phyloP scores from a whole-genome alignment of 2,113 vertebrate genomes.

The Martes martes region DNA sequence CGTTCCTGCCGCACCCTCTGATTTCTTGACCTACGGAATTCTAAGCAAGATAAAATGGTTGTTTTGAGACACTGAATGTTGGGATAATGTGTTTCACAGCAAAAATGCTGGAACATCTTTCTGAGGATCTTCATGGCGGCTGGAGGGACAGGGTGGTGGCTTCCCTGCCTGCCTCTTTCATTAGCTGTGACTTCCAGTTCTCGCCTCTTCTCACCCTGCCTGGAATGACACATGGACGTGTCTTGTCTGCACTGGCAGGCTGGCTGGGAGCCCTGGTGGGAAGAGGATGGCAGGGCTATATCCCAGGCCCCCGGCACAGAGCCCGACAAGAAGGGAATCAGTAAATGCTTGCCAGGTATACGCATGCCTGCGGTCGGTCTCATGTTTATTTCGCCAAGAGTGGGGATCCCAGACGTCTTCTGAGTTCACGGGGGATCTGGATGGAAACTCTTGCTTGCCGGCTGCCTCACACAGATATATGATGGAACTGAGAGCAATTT shows the following conservation, averaged over 20 bases:
- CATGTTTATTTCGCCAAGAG: background rate
- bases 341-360: background rate
- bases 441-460: background rate
- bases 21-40: background rate
- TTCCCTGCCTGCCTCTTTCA: background rate
- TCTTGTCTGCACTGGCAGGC: background rate
- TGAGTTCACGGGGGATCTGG: background rate
- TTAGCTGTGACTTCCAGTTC: background rate
- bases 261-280: background rate
- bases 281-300: background rate
- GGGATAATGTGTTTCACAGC: background rate
- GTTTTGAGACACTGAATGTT: background rate
- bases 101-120: background rate
- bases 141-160: background rate
- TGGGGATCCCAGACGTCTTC: background rate
- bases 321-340: background rate
- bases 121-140: background rate
- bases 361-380: background rate
- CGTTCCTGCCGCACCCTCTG: background rate
- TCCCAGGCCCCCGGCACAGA: background rate
- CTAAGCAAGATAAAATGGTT: background rate
- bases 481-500: background rate
- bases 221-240: accelerated
- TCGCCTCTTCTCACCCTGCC: background rate
- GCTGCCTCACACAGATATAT: background rate